These are phyloP conservation scores for Nymphicus hollandicus DNA, from an alignment of 2,113 vertebrate species.

Conservation along the genomic window DNA sequence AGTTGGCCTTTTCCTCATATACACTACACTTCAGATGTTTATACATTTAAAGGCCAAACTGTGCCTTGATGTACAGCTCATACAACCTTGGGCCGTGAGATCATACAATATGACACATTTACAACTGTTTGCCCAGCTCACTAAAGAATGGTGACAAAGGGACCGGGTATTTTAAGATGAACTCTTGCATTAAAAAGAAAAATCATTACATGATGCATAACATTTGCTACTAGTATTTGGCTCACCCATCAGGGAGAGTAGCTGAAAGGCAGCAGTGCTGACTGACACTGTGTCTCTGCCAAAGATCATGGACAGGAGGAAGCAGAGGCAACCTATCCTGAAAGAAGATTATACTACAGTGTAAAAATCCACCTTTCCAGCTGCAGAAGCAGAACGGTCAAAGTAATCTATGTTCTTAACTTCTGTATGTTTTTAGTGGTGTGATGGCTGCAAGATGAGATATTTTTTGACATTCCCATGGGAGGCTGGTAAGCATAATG, in stretches of 20 bases:
- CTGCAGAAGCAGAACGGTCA: background rate
- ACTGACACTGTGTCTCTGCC: background rate
- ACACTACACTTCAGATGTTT: background rate
- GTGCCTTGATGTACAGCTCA: background rate
- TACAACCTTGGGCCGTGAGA: rapidly evolving
- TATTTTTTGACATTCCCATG: background rate
- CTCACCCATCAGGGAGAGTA: background rate
- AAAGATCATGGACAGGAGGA: background rate
- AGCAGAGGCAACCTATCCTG: background rate
- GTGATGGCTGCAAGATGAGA: background rate
- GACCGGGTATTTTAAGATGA: background rate
- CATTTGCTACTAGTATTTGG: background rate
- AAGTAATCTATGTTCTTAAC: background rate
- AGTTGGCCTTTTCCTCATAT: background rate
- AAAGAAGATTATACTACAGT: background rate
- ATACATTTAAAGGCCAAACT: background rate
- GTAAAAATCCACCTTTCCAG: background rate
- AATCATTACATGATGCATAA: background rate
- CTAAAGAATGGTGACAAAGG: background rate
- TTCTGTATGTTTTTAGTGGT: background rate
- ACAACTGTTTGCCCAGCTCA: background rate
- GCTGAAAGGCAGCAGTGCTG: background rate
- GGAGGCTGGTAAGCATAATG: background rate
- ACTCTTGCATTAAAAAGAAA: background rate
- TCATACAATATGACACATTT: background rate